Conservation (phyloP, 2,113 vertebrate genomes). For the Cynocephalus volans region DNA sequence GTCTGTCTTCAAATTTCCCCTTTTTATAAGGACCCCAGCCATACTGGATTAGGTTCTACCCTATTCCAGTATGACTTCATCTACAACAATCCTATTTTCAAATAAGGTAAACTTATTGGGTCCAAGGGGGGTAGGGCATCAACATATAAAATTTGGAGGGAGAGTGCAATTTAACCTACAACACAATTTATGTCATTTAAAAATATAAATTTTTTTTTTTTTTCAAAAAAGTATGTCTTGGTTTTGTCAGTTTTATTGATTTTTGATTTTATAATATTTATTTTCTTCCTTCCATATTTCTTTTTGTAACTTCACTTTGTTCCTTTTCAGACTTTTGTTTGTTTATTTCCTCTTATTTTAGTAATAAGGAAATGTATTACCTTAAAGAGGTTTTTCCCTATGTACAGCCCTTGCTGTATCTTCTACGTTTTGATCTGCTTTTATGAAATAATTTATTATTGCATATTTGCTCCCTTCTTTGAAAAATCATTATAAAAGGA, state of each 20-base stretch:
- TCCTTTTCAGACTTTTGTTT: neutral
- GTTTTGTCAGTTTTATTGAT: neutral
- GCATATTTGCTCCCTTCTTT: neutral
- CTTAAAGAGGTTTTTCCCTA: neutral
- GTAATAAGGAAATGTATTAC: neutral
- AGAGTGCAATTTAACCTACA: neutral
- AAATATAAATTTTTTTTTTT: too few relatives aligned
- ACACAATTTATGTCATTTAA: neutral
- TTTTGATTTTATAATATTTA: neutral
- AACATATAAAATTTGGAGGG: neutral
- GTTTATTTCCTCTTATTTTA: conserved; percentile 27
- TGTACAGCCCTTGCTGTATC: neutral
- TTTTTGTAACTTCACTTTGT: neutral
- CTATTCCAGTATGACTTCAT: neutral
- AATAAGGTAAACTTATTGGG: neutral
- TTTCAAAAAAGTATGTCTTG: neutral
- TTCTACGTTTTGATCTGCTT: neutral
- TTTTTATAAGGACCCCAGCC: neutral
- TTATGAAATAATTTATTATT: conserved; percentile 40
- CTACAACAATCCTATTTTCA: neutral
- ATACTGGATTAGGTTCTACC: neutral
- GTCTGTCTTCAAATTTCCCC: neutral
- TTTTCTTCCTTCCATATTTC: neutral
- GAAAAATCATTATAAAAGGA: neutral
- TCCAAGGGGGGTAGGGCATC: neutral